Conservation (phyloP, 2,797 vertebrate genomes). For the Hafferia zeledoni region DNA sequence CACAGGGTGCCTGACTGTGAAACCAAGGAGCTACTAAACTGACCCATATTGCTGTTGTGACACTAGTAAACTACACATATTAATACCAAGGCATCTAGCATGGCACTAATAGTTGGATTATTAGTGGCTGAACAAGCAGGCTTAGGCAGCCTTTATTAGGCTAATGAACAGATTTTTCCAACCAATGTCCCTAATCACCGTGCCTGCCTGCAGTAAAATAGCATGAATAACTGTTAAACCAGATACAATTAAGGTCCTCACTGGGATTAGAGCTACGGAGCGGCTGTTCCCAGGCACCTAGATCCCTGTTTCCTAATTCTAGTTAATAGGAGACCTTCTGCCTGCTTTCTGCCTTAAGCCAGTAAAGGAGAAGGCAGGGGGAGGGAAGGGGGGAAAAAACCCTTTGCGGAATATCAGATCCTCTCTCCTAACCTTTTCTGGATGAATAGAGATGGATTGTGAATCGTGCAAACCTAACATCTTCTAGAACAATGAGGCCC, state of each 20-base stretch:
- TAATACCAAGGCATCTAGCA: constrained; percentile 63
- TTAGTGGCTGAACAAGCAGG: constrained; percentile 74
- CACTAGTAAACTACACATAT: constrained; percentile 52
- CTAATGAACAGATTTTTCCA: constrained; percentile 76
- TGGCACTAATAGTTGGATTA: constrained; percentile 72
- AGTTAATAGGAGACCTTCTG: constrained; percentile 74
- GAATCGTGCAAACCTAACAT: constrained; percentile 68
- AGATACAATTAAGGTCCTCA: constrained; percentile 78
- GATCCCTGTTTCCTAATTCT: constrained; percentile 74
- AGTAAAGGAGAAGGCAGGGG: constrained; percentile 65
- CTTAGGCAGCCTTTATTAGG: constrained; percentile 77
- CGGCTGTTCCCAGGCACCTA: constrained; percentile 62
- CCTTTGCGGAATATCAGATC: constrained; percentile 67
- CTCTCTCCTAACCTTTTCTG: constrained; percentile 65
- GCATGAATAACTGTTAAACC: constrained; percentile 76
- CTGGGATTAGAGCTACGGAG: constrained; percentile 70
- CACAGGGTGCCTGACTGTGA: neutral
- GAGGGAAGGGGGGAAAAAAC: neutral
- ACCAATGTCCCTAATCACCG: constrained; percentile 75
- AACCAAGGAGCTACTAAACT: neutral
- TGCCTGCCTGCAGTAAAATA: constrained; percentile 73
- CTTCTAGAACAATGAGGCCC: constrained; percentile 64
- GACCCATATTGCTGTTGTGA: constrained; percentile 46
- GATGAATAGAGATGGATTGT: constrained; percentile 62
- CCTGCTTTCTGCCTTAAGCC: constrained; percentile 51